Base-by-base conservation (phyloP, 1,140 invertebrate species). In the Riptortus pedestris region DNA sequence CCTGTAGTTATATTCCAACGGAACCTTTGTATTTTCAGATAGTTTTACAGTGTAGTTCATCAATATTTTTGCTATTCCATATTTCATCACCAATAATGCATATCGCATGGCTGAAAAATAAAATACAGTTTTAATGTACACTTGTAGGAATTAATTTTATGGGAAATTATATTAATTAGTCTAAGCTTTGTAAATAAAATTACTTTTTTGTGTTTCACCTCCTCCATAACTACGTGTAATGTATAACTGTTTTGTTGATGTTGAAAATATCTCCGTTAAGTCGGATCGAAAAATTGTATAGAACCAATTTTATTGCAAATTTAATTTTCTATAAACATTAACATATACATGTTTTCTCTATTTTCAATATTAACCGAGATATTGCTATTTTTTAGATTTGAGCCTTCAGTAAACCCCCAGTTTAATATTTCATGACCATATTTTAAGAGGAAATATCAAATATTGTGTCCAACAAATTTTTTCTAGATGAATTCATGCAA, bases 21-120 rank as follows among this genome's bases (percentile, higher is more conserved):
- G 31, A 7, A 38, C 31, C 31, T 38, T 38, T 14, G 31, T 38
- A 7, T 38, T 38, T 14, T 38, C 31, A 24, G 51, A 55, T 55
- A 55, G 26, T 14, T 26, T 55, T 18, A 24, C 51, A 24, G 0
- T 55, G 14, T 55, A 55, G 51, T 55, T 55, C 51, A 55, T 55
- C 2, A 55, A 24, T 24, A 55, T 24, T 24, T 24, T 16, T 2
- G 51, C 51, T 2, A 55, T 18, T 0, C 51, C 51, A 55, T 55
- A 55, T 27, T 55, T 55, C 26, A 26, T 55, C 4, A 55, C 51
- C 1, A 55, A 2, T 24, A 27, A 24, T 55, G 51, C 51, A 12
- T 55, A 55, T 24, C 51, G 22, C 51, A 55, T 27, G 3, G 24
- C 51, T 55, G 51, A 55, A 55, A 55, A 26, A 24, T 0, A 18